Evolutionary conservation across 2,113 vertebrate genomes (phyloP).

Genomic region (Phrynosoma platyrhinos): DNA sequence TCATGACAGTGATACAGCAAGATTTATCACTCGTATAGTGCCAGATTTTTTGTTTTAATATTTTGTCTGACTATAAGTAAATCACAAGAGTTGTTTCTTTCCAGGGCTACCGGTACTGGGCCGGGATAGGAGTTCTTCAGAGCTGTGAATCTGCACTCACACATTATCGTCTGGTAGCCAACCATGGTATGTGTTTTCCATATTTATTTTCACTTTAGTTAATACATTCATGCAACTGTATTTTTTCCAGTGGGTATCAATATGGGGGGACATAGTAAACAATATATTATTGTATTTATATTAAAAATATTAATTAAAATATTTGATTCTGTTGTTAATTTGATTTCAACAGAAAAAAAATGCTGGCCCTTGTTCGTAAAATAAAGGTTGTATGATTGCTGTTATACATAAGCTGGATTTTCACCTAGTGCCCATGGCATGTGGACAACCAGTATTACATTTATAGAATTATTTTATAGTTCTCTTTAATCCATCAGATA

Average conservation of each 20-base stretch:
- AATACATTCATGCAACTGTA: not conserved
- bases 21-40: not conserved
- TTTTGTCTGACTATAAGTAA: not conserved
- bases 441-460: not conserved
- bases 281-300: too few relatives aligned
- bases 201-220: not conserved
- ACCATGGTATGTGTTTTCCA: conserved; percentile 83
- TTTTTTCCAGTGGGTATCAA: too few relatives aligned
- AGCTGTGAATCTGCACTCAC: conserved; percentile 98
- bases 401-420: not conserved
- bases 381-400: not conserved
- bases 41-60: too few relatives aligned
- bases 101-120: conserved; percentile 98
- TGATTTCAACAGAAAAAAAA: not conserved
- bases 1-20: not conserved
- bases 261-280: not conserved
- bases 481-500: not conserved
- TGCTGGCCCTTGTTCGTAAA: not conserved
- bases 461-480: not conserved
- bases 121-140: conserved; percentile 95
- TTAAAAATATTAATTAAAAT: not conserved
- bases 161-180: conserved; percentile 95
- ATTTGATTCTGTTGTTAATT: not conserved
- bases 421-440: not conserved
- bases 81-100: conserved; percentile 32